These are phyloP conservation scores for Melanostoma mellinum DNA, from an alignment of 2,888 invertebrate species.

Conservation along the genomic window DNA sequence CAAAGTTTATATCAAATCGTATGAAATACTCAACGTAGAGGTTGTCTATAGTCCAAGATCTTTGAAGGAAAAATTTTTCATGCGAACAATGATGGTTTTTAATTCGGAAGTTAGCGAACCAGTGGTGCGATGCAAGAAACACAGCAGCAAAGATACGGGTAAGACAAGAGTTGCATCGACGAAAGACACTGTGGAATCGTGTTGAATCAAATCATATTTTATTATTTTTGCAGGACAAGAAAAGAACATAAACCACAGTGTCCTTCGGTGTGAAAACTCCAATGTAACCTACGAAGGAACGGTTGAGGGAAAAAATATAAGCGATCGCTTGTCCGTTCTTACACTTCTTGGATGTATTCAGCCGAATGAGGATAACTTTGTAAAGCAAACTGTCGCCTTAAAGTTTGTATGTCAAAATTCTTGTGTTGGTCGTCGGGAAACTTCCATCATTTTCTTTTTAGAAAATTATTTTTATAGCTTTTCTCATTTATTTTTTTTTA, in stretches of 20 bases:
- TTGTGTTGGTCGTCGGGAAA: too few relatives aligned
- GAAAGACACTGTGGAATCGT: too few relatives aligned
- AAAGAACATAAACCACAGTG: slow-evolving; percentile 76
- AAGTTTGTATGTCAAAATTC: too few relatives aligned
- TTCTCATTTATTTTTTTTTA: too few relatives aligned
- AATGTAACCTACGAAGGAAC: slow-evolving; percentile 78
- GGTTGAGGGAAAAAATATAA: slow-evolving; percentile 78
- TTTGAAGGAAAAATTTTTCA: slow-evolving; percentile 80
- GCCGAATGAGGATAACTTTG: too few relatives aligned
- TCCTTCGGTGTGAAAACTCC: slow-evolving; percentile 80
- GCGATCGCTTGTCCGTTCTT: too few relatives aligned
- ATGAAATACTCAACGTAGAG: slow-evolving; percentile 85
- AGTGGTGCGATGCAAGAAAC: slow-evolving; percentile 87
- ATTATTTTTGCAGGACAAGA: slow-evolving; percentile 62
- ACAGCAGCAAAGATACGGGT: slow-evolving; percentile 81
- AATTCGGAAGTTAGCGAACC: slow-evolving; percentile 86
- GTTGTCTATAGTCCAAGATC: slow-evolving; percentile 77
- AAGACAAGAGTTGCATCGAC: slow-evolving; percentile 49
- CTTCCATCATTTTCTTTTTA: too few relatives aligned
- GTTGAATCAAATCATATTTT: slow-evolving; percentile 22
- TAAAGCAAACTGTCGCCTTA: too few relatives aligned
- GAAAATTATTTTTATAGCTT: too few relatives aligned
- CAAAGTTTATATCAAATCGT: slow-evolving; percentile 85
- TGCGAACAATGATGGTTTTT: slow-evolving; percentile 86
- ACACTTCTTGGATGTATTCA: too few relatives aligned